phyloP scores from a whole-genome alignment of 2,888 invertebrate genomes.

The Seira ritae region DNA sequence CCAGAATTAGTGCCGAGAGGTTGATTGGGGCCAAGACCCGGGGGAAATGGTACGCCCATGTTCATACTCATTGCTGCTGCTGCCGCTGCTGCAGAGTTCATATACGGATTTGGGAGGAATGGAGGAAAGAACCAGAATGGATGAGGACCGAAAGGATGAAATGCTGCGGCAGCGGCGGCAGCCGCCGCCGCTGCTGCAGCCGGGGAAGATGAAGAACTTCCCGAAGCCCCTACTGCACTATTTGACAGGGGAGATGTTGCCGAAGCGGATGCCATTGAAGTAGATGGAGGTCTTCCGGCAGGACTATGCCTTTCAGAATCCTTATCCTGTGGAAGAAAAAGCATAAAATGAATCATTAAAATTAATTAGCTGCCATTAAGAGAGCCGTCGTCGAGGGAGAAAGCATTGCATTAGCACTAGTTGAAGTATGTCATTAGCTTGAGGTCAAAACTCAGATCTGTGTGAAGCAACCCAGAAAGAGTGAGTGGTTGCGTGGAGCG shows the following conservation, averaged over 20 bases:
- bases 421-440: conserved; percentile 65
- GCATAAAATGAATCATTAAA: conserved; percentile 58
- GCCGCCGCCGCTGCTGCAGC: conserved; percentile 69
- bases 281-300: conserved; percentile 66
- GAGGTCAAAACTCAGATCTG: conserved; percentile 56
- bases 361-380: conserved; percentile 63
- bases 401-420: conserved; percentile 58
- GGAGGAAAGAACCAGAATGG: conserved; percentile 74
- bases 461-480: background rate
- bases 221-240: conserved; percentile 29
- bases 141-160: conserved; percentile 69
- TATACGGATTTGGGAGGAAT: conserved; percentile 73
- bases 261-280: conserved; percentile 58
- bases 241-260: conserved; percentile 52
- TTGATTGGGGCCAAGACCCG: conserved; percentile 61
- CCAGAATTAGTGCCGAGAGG: conserved; percentile 53
- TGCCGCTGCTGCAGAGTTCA: conserved; percentile 63
- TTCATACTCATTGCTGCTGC: conserved; percentile 67
- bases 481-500: background rate
- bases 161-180: conserved; percentile 69
- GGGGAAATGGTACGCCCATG: conserved; percentile 69
- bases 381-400: conserved; percentile 43
- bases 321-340: conserved; percentile 58
- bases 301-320: conserved; percentile 64
- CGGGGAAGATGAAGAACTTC: conserved; percentile 62